Base-by-base conservation (phyloP, 2,113 vertebrate species). In the Tauraco erythrolophus region DNA sequence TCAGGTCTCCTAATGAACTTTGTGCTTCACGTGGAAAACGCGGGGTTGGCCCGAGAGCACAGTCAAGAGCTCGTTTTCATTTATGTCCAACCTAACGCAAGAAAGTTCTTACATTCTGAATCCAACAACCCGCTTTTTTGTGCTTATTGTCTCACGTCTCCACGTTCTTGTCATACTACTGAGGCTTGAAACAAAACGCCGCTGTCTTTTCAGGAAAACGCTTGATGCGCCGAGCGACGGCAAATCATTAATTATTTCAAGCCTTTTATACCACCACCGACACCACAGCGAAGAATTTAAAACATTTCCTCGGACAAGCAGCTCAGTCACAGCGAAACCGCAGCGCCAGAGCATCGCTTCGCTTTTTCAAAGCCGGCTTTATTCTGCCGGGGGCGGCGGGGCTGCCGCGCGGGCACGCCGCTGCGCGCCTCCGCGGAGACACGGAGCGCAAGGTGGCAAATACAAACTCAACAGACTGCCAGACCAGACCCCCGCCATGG, bases 221-320 rank as follows among this genome's bases (percentile, higher is more conserved):
- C 82, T 16, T 54, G 92, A 65, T 53, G 88, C 79, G 28, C 17
- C 5, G 3, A 84, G 79, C 72, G 35, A 51, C 0, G 35, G 87
- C 87, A 88, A 95, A 62, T 46, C 51, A 37, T 81, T 77, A 64
- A 88, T 88, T 93, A 95, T 95, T 94, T 69, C 27, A 14, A 92
- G 76, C 30, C 90, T 76, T 80, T 94, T 84, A 69, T 41, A 65
- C 84, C 85, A 79, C 81, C 88, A 37, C 93, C 79, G 93, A 94
- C 92, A 88, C 92, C 80, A 28, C 75, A 27, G 64, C 0, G 46
- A 91, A 91, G 92, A 93, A 94, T 92, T 35, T 90, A 17, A 95
- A 96, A 50, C 86, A 86, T 94, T 51, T 76, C 85, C 88, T 85
- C 78, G n/a, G 90, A 96, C 93, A 90, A 88, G 95, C 64, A 43